These are phyloP conservation scores for Cheilosia soror DNA, from an alignment of 2,888 invertebrate species.

Conservation along the genomic window DNA sequence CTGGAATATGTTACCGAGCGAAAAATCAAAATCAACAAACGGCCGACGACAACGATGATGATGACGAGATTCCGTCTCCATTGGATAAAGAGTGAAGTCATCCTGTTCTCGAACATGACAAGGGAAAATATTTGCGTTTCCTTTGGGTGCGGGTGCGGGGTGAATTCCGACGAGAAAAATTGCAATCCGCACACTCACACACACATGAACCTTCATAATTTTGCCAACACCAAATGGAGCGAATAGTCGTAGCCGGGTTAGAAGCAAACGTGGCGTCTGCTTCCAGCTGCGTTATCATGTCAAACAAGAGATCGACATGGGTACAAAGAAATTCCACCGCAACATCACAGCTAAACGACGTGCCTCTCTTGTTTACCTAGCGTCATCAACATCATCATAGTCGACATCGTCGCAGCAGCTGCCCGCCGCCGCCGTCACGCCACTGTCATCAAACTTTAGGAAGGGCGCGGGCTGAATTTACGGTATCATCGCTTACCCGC, in stretches of 20 bases:
- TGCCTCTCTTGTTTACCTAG: slow-evolving; percentile 70
- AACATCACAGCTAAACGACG: slow-evolving; percentile 69
- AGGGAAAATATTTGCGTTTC: slow-evolving; percentile 73
- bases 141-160: slow-evolving; percentile 10
- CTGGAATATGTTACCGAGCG: slow-evolving; percentile 38
- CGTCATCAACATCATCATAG: slow-evolving; percentile 67
- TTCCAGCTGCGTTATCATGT: slow-evolving; percentile 73
- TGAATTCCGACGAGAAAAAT: slow-evolving; percentile 56
- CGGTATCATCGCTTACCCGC: slow-evolving; percentile 46
- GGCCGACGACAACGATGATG: slow-evolving; percentile 28
- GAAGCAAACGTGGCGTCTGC: slow-evolving; percentile 41
- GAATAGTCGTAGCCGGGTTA: slow-evolving; percentile 2
- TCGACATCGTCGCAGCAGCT: slow-evolving; percentile 29
- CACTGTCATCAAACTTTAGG: slow-evolving; percentile 19
- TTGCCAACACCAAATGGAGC: slow-evolving; percentile 38
- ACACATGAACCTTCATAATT: slow-evolving; percentile 33
- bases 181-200: slow-evolving; percentile 45
- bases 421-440: not conserved
- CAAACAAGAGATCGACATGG: slow-evolving; percentile 72
- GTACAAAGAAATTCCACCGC: slow-evolving; percentile 67
- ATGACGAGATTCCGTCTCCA: slow-evolving; percentile 59
- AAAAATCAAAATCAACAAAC: slow-evolving; percentile 70
- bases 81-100: slow-evolving; percentile 56
- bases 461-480: slow-evolving; percentile 20
- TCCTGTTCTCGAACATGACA: slow-evolving; percentile 70